Conservation (phyloP, 2,888 invertebrate genomes). For the Anthrax anthrax region DNA sequence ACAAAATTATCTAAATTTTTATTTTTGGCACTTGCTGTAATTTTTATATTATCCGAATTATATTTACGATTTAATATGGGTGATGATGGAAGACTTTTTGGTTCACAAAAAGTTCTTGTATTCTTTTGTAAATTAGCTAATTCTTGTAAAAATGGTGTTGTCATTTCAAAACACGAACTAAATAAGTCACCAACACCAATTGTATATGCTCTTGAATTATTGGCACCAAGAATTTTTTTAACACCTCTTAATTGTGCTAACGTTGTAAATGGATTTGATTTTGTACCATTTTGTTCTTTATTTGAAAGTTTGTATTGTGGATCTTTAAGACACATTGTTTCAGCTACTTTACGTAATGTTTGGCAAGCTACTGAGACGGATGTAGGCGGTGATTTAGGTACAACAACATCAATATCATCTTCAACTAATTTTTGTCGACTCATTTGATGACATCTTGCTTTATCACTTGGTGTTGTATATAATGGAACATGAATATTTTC, state of each 20-base stretch:
- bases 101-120: conserved; percentile 20
- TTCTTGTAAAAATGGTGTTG: conserved; percentile 46
- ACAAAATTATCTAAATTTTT: conserved; percentile 1
- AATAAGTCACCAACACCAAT: conserved; percentile 44
- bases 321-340: conserved; percentile 75
- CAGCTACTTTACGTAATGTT: conserved; percentile 56
- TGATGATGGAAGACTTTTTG: conserved; percentile 40
- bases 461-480: conserved; percentile 54
- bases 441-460: conserved; percentile 55
- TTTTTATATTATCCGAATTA: conserved; percentile 5
- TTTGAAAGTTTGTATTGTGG: conserved; percentile 58
- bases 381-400: conserved; percentile 20
- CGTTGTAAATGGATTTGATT: conserved; percentile 58
- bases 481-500: conserved; percentile 50
- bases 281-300: conserved; percentile 32
- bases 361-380: conserved; percentile 14
- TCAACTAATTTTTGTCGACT: conserved; percentile 28
- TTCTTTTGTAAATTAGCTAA: conserved; percentile 25
- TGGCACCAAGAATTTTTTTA: conserved; percentile 63
- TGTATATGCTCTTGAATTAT: conserved; percentile 36
- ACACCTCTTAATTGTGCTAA: conserved; percentile 66
- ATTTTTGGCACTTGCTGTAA: conserved; percentile 2
- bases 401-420: conserved; percentile 20
- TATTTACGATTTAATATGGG: conserved; percentile 36
- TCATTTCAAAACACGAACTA: conserved; percentile 63